These are phyloP conservation scores for Pantala flavescens DNA, from an alignment of 1,140 invertebrate genomes.

Conservation along the genomic window DNA sequence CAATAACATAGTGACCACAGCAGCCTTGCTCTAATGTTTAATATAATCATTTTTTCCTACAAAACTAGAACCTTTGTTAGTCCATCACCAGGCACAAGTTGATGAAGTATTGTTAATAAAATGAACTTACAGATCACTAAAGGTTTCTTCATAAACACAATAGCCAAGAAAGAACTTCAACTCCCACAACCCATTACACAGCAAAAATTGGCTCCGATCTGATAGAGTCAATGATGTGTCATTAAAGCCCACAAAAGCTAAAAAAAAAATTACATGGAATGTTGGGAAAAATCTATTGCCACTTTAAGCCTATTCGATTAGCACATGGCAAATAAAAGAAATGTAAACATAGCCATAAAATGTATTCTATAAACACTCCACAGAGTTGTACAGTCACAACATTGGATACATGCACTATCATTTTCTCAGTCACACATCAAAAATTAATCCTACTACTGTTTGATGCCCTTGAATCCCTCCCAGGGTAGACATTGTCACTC, in stretches of 20 bases:
- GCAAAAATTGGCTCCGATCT: background rate
- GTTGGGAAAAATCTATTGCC: constrained; percentile 15
- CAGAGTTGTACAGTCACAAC: constrained; percentile 10
- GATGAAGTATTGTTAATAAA: constrained; percentile 20
- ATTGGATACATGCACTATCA: constrained; percentile 13
- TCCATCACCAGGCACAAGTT: constrained; percentile 22
- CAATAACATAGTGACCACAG: constrained; percentile 22
- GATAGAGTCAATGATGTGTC: background rate
- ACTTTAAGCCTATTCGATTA: constrained; percentile 13
- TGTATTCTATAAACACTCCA: constrained; percentile 12
- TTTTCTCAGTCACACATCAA: background rate
- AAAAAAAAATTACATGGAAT: constrained; percentile 18
- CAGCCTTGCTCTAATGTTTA: constrained; percentile 21
- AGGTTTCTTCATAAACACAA: background rate
- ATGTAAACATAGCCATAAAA: constrained; percentile 15
- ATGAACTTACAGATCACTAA: constrained; percentile 15
- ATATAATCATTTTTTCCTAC: constrained; percentile 13
- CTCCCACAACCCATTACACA: constrained; percentile 7
- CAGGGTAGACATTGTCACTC: constrained; percentile 16
- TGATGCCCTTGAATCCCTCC: constrained; percentile 23
- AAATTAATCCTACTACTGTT: constrained; percentile 13
- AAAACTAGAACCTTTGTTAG: constrained; percentile 13
- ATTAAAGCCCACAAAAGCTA: background rate
- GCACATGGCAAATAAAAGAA: constrained; percentile 14
- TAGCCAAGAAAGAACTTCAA: constrained; percentile 9